These are phyloP conservation scores for Cephus sareptanus DNA, from an alignment of 2,888 invertebrate genomes.

Conservation along the genomic window DNA sequence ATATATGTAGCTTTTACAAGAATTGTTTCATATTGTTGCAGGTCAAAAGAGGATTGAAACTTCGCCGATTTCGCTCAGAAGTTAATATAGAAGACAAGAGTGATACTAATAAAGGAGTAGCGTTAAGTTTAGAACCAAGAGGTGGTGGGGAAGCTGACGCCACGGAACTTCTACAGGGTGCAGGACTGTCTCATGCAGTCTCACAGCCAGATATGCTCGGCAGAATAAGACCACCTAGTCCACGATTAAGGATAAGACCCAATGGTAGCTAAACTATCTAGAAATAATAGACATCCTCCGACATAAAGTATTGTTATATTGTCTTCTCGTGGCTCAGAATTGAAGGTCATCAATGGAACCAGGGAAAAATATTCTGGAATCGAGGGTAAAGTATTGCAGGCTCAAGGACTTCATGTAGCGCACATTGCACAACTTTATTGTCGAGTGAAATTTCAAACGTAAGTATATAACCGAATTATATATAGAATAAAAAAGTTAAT, in stretches of 20 bases:
- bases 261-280: constrained; percentile 41
- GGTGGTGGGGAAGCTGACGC: constrained; percentile 64
- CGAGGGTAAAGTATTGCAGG: constrained; percentile 62
- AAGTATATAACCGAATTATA: constrained; percentile 17
- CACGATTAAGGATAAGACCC: constrained; percentile 50
- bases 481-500: not conserved
- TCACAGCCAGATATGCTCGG: constrained; percentile 65
- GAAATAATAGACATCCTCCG: not conserved
- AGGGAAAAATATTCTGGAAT: constrained; percentile 60
- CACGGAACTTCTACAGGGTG: constrained; percentile 62
- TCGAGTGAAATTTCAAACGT: constrained; percentile 60
- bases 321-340: constrained; percentile 35
- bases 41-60: constrained; percentile 62
- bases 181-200: constrained; percentile 62
- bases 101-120: constrained; percentile 49
- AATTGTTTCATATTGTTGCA: constrained; percentile 27
- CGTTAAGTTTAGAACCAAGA: constrained; percentile 57
- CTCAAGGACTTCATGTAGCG: constrained; percentile 62
- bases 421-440: constrained; percentile 63
- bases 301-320: not conserved
- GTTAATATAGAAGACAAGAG: constrained; percentile 63
- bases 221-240: constrained; percentile 50
- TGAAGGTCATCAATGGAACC: constrained; percentile 53
- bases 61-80: constrained; percentile 64
- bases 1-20: not conserved